A percentile compares a stretch with the other conserved stretches of the same genome.
Evolutionary conservation across 1,140 invertebrate genomes (phyloP).

Genomic region (Octopus sinensis): DNA sequence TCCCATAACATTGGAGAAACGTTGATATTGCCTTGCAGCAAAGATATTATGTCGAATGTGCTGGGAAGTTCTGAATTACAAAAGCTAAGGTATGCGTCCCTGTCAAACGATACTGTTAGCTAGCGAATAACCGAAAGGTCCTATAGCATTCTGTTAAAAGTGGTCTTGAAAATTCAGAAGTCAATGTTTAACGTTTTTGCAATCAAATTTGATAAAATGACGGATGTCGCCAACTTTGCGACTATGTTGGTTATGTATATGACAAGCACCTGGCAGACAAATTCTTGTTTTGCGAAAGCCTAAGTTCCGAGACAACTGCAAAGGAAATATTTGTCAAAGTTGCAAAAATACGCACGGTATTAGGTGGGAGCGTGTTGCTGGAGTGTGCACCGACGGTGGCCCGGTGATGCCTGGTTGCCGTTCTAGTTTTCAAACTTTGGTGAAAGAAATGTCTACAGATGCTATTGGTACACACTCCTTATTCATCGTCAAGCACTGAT

Average conservation of each 20-base stretch:
- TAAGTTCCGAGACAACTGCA: background rate
- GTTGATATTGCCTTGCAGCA: background rate
- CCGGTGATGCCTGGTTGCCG: background rate
- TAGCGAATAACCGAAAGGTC: background rate
- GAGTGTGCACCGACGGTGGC: background rate
- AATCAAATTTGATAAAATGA: background rate
- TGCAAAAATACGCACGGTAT: background rate
- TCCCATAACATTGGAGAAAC: conserved; percentile 7
- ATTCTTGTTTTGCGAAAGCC: background rate
- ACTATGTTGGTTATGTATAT: background rate
- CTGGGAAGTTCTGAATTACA: conserved; percentile 4
- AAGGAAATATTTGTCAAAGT: background rate
- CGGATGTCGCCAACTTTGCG: background rate
- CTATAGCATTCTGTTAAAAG: background rate
- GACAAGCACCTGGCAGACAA: background rate
- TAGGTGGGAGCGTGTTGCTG: background rate
- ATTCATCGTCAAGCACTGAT: conserved; percentile 2
- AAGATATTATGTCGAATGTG: background rate
- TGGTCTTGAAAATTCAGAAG: conserved; percentile 1
- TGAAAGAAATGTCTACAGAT: background rate
- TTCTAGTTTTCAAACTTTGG: background rate
- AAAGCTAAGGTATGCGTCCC: background rate
- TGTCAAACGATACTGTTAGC: background rate
- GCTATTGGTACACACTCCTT: background rate
- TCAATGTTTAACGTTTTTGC: conserved; percentile 2